Conservation (phyloP, 2,113 vertebrate species). For the Enhydra lutris region DNA sequence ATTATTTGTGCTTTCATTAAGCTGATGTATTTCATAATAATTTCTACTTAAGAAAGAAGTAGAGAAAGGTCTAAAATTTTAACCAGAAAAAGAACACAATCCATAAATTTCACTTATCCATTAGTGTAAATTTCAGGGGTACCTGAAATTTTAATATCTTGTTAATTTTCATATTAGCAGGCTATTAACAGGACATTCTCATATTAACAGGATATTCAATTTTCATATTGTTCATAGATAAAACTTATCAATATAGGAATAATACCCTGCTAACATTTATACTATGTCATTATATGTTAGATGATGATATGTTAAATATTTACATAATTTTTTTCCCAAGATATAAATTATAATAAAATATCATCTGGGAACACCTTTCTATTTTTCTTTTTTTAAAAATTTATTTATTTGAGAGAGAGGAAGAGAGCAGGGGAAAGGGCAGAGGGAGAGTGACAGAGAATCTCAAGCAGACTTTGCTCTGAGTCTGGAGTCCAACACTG, state of each 20-base stretch:
- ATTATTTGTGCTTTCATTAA: neutral
- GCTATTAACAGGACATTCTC: neutral
- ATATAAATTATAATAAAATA: neutral
- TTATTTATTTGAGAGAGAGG: neutral
- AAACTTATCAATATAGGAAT: neutral
- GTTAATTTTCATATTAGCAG: neutral
- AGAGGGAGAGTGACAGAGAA: neutral
- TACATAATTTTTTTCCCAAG: neutral
- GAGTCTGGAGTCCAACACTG: neutral
- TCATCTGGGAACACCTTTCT: neutral
- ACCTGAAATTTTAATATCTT: neutral
- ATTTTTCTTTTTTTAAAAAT: neutral
- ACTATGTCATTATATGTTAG: neutral
- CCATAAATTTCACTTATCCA: neutral
- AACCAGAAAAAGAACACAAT: neutral
- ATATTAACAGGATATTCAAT: neutral
- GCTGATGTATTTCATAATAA: neutral
- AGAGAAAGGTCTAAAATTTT: neutral
- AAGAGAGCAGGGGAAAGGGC: neutral
- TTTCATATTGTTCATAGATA: neutral
- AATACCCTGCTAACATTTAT: neutral
- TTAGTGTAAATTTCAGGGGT: neutral
- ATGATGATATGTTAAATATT: neutral
- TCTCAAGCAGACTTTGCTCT: neutral
- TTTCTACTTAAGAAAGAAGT: conserved; percentile 12